Evolutionary conservation across 2,888 invertebrate genomes (phyloP).

Genomic region (Conomelus anceps): DNA sequence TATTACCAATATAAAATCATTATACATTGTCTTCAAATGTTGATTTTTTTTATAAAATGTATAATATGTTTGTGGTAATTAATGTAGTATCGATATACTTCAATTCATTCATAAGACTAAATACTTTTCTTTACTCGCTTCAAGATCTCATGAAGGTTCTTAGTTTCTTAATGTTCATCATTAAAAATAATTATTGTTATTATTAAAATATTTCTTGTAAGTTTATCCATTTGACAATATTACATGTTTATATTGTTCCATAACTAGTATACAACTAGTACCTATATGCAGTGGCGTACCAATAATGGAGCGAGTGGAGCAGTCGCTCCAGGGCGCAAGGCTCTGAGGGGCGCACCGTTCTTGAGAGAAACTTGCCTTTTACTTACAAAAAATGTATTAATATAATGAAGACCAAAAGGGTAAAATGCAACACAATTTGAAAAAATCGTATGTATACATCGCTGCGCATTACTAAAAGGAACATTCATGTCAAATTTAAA

Average conservation of each 20-base stretch:
- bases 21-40: not conserved
- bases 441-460: no score
- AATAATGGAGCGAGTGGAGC: no score
- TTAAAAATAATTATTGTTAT: not conserved
- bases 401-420: no score
- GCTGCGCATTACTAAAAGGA: no score
- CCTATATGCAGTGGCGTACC: no score
- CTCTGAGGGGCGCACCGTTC: no score
- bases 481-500: no score
- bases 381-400: no score
- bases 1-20: not conserved
- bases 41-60: not conserved
- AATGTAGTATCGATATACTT: not conserved
- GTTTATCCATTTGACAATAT: not conserved
- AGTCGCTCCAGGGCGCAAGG: no score
- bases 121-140: not conserved
- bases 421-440: no score
- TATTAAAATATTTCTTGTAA: not conserved
- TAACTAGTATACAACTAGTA: slow-evolving; percentile 24
- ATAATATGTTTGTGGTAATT: not conserved
- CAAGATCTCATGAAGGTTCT: not conserved
- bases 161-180: not conserved
- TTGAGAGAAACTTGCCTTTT: no score
- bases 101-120: not conserved
- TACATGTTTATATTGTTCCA: not conserved